These are phyloP conservation scores for Burhinus bistriatus DNA, from an alignment of 2,113 vertebrate species.

Conservation along the genomic window DNA sequence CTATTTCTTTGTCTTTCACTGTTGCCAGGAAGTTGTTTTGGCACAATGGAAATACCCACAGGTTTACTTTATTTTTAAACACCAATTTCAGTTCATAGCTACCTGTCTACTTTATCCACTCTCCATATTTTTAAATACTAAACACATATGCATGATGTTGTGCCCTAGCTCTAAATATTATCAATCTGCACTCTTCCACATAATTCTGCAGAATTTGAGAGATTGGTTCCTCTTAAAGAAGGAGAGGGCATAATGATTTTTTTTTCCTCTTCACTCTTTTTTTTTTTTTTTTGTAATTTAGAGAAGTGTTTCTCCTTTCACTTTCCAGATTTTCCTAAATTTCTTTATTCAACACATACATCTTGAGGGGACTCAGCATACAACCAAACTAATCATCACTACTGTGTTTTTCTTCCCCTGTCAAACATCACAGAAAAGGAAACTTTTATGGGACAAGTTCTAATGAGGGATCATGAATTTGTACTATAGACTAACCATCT, in stretches of 20 bases:
- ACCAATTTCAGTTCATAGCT: not conserved
- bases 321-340: not conserved
- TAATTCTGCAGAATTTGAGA: not conserved
- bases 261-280: no score
- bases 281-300: not conserved
- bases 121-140: not conserved
- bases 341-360: not conserved
- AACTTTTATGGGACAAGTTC: not conserved
- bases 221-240: not conserved
- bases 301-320: not conserved
- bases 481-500: not conserved
- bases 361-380: not conserved
- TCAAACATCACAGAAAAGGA: not conserved
- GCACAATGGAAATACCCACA: not conserved
- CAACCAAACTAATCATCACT: not conserved
- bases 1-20: not conserved
- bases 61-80: constrained; percentile 1
- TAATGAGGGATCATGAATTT: not conserved
- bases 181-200: not conserved
- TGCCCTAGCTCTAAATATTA: not conserved
- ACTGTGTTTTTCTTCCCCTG: not conserved
- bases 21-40: constrained; percentile 31
- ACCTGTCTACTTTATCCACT: not conserved
- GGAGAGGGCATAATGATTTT: not conserved
- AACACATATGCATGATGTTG: not conserved